phyloP scores from a whole-genome alignment of 1,140 invertebrate species.

The Brachionus angularis region DNA sequence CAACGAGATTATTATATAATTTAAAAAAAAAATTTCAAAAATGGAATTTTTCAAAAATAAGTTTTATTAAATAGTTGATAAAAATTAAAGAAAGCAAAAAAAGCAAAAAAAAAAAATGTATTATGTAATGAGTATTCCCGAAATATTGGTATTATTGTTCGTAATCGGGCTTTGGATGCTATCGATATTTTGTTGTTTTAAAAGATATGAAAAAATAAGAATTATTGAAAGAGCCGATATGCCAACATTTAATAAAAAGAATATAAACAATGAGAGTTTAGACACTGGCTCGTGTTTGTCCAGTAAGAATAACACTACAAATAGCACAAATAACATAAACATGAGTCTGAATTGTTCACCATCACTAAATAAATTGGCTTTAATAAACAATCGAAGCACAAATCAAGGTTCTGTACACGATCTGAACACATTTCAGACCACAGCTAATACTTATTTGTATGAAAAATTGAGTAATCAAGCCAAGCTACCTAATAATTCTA shows the following conservation, averaged over 20 bases:
- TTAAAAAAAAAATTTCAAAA: too few relatives aligned
- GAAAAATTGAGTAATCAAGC: too few relatives aligned
- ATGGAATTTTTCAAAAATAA: too few relatives aligned
- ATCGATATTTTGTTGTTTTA: slow-evolving; percentile 36
- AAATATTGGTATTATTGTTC: slow-evolving; percentile 25
- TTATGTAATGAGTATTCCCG: slow-evolving; percentile 42
- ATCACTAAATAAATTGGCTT: too few relatives aligned
- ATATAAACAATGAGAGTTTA: slow-evolving; percentile 1
- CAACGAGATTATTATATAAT: too few relatives aligned
- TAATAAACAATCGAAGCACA: too few relatives aligned
- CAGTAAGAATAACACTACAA: not conserved
- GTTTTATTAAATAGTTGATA: not conserved
- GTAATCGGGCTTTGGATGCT: slow-evolving; percentile 22
- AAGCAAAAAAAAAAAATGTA: slow-evolving; percentile 18
- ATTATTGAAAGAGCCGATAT: slow-evolving; percentile 38
- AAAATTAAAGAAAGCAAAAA: not conserved
- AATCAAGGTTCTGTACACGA: too few relatives aligned
- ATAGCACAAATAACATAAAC: not conserved
- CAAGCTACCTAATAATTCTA: too few relatives aligned
- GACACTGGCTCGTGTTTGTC: slow-evolving; percentile 14
- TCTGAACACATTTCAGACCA: too few relatives aligned
- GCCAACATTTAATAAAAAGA: slow-evolving; percentile 7
- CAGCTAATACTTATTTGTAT: too few relatives aligned
- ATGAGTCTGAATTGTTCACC: too few relatives aligned
- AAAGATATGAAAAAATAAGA: slow-evolving; percentile 39